Percentiles rank a stretch among this genome's conserved stretches.
These are phyloP conservation scores for Asarcornis scutulata DNA, from an alignment of 2,113 vertebrate genomes.

Conservation along the genomic window DNA sequence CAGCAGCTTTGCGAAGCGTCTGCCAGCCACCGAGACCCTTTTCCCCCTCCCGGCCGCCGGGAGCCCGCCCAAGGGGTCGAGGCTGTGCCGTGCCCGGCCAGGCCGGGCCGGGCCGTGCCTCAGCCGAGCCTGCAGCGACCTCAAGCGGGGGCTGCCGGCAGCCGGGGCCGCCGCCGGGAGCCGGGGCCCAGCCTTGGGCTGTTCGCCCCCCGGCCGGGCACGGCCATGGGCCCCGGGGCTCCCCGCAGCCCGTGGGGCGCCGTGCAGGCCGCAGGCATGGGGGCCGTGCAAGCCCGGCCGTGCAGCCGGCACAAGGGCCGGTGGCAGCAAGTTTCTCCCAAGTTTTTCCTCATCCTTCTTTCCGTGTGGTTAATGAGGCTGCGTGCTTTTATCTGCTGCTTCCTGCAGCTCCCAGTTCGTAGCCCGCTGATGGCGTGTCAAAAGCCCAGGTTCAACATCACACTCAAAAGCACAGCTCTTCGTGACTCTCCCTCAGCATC, in stretches of 20 bases:
- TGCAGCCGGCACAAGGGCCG: background rate
- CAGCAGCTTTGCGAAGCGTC: background rate
- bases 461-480: background rate
- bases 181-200: background rate
- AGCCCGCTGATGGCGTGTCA: background rate
- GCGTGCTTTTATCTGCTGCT: background rate
- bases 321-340: background rate
- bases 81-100: too few species aligned
- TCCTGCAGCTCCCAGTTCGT: background rate
- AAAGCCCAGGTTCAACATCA: background rate
- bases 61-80: too few species aligned
- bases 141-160: slow-evolving; percentile 57
- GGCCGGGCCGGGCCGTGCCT: background rate
- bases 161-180: background rate
- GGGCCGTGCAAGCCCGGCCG: background rate
- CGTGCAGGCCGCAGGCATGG: too few species aligned
- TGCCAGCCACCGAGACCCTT: background rate
- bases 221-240: too few species aligned
- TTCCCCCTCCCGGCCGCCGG: too few species aligned
- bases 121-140: slow-evolving; percentile 71
- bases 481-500: background rate
- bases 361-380: background rate
- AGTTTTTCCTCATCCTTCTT: background rate
- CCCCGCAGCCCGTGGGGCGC: background rate
- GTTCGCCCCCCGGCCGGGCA: too few species aligned